Base-by-base conservation (phyloP, 2,888 invertebrate genomes). In the Stegophylla sp. region DNA sequence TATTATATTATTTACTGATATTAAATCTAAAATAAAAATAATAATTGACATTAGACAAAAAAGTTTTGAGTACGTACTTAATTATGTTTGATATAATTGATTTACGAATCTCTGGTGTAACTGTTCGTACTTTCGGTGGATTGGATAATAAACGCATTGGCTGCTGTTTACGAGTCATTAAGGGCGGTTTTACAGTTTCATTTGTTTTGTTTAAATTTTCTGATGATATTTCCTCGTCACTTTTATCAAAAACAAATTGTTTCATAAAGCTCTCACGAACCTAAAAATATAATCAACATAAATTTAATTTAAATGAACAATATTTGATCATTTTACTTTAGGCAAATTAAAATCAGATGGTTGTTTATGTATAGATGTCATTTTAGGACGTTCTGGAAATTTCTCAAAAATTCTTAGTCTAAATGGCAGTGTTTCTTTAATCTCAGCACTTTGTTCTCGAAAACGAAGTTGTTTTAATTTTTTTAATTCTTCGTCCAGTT, bases 401-500 rank as follows among this genome's bases (percentile, higher is more conserved):
- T 96, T 96, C 86, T 98, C 98, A 87, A 99, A 99, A 84, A 99
- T 94, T 84, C 98, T 89, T 83, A 99, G 88, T 64, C 99, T 90
- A 86, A 98, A 95, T 1, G 99, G 99, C 48, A 99, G 88, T 1
- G 96, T 97, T 87, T 99, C 95, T 86, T 98, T 97, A 83, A 98
- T 98, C 87, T 98, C 98, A 0, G 98, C 98, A 85, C 97, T 97
- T 87, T 98, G 97, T 86, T 99, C 99, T 20, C 99, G 90, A 85
- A 98, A 97, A 86, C 98, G 94, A 0, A 98, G 88, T 88, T 99
- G 99, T 85, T 99, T 99, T 59, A 99, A 88, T 87, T 99, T 99
- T 86, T 99, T 99, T 73, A 99, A 96, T 85, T 99, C 98, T 87
- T 99, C 99, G 85, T 99, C 99, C 85, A 99, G 89, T 88, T 99